Conservation (phyloP, 2,888 invertebrate species). For the Tinea semifulvella region DNA sequence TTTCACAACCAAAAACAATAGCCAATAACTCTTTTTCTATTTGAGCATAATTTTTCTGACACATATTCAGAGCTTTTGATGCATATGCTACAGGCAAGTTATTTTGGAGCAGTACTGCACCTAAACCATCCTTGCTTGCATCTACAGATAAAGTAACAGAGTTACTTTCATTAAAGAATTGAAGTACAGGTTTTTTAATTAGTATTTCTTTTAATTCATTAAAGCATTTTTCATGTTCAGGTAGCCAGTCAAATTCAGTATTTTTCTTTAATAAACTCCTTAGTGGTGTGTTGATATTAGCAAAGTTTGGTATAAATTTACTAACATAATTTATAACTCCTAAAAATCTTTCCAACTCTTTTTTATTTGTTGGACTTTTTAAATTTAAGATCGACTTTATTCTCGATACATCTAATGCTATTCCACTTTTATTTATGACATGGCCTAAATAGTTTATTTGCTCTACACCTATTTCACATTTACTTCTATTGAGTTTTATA, state of each 20-base stretch:
- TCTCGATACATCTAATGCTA: background rate
- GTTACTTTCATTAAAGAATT: background rate
- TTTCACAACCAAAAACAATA: too few species aligned
- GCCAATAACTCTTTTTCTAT: too few species aligned
- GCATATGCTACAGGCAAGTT: too few species aligned
- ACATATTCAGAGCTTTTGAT: too few species aligned
- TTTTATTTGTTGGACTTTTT: background rate
- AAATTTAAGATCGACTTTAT: constrained; percentile 1
- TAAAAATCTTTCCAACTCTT: constrained; percentile 3
- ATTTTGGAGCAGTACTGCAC: too few species aligned
- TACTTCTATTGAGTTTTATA: background rate
- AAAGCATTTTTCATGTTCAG: constrained; percentile 2
- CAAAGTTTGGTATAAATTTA: constrained; percentile 1
- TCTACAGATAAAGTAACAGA: background rate
- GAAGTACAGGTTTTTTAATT: background rate
- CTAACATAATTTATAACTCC: background rate
- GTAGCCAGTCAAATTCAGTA: background rate
- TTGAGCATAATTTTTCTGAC: too few species aligned
- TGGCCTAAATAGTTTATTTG: background rate
- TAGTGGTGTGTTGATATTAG: background rate
- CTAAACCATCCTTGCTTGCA: background rate
- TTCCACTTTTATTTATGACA: background rate
- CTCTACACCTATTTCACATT: background rate
- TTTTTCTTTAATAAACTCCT: constrained; percentile 1
- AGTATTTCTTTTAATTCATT: background rate